These are phyloP conservation scores for Arge pagana DNA, from an alignment of 2,888 invertebrate genomes.

Conservation along the genomic window DNA sequence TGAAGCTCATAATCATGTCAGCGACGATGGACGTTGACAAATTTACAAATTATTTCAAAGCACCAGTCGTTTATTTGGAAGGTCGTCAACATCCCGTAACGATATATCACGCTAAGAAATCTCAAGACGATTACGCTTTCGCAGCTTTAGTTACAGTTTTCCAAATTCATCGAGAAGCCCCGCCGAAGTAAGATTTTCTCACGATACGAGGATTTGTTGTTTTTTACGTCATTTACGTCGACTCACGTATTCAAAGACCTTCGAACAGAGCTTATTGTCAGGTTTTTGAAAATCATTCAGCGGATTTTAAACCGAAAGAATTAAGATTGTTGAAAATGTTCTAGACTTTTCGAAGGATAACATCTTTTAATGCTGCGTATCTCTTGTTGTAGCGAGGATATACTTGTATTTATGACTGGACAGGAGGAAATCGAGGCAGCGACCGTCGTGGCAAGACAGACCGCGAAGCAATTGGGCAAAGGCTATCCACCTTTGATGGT, in stretches of 20 bases:
- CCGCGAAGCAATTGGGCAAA: slow-evolving; percentile 69
- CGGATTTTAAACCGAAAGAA: neutral
- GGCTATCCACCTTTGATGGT: slow-evolving; percentile 72
- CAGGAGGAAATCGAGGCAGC: slow-evolving; percentile 96
- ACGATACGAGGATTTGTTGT: too few relatives aligned
- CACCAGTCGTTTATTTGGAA: slow-evolving; percentile 85
- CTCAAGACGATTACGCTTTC: slow-evolving; percentile 83
- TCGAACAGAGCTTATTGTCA: neutral
- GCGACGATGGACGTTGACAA: slow-evolving; percentile 97
- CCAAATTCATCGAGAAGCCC: slow-evolving; percentile 82
- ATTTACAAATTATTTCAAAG: slow-evolving; percentile 86
- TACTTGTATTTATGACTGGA: slow-evolving; percentile 92
- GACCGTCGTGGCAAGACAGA: slow-evolving; percentile 72
- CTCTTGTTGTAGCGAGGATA: slow-evolving; percentile 77
- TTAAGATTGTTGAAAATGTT: too few relatives aligned
- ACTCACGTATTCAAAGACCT: too few relatives aligned
- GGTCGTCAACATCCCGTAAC: slow-evolving; percentile 85
- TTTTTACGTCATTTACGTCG: too few relatives aligned
- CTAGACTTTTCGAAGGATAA: too few relatives aligned
- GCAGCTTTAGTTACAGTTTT: slow-evolving; percentile 85
- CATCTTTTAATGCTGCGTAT: too few relatives aligned
- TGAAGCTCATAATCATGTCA: slow-evolving; percentile 88
- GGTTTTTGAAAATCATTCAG: neutral
- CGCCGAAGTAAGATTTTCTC: slow-evolving; percentile 70
- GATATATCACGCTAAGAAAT: slow-evolving; percentile 71